A percentile compares a stretch with the other conserved stretches of the same genome.
phyloP scores from a whole-genome alignment of 2,888 invertebrate species.

The Emesis castigata region DNA sequence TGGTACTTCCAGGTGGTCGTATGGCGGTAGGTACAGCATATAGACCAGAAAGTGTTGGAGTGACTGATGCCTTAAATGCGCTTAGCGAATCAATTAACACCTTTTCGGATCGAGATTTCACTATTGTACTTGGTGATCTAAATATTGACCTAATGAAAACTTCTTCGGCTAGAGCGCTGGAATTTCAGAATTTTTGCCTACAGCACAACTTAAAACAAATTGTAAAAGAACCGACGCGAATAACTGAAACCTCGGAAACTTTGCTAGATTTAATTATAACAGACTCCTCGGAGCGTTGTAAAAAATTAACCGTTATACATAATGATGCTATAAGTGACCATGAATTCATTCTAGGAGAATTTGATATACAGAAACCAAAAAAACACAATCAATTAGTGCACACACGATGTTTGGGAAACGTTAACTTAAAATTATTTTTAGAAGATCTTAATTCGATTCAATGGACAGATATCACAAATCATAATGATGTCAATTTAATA shows the following conservation, averaged over 20 bases:
- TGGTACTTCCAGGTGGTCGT: slow-evolving; percentile 19
- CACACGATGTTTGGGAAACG: not conserved
- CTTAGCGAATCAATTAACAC: slow-evolving; percentile 38
- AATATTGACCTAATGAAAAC: slow-evolving; percentile 40
- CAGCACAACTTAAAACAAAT: slow-evolving; percentile 34
- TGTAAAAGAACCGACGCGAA: slow-evolving; percentile 38
- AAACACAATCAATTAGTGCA: not conserved
- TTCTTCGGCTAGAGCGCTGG: not conserved
- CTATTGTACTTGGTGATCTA: slow-evolving; percentile 35
- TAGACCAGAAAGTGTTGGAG: slow-evolving; percentile 29
- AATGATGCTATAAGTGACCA: slow-evolving; percentile 35
- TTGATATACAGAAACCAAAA: not conserved
- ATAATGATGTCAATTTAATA: not conserved
- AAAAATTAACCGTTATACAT: slow-evolving; percentile 27
- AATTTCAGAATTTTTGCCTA: slow-evolving; percentile 17
- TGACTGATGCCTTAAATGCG: slow-evolving; percentile 31
- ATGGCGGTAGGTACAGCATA: slow-evolving; percentile 37
- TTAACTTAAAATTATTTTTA: not conserved
- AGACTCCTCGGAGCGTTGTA: slow-evolving; percentile 8
- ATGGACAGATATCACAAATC: too few species aligned
- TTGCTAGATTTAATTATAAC: slow-evolving; percentile 32
- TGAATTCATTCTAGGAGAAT: slow-evolving; percentile 14
- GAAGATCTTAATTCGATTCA: not conserved
- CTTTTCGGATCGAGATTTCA: slow-evolving; percentile 17
- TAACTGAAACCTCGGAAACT: slow-evolving; percentile 24